Base-by-base conservation (phyloP, 2,888 invertebrate genomes). In the Eudasyphora cyanicolor region DNA sequence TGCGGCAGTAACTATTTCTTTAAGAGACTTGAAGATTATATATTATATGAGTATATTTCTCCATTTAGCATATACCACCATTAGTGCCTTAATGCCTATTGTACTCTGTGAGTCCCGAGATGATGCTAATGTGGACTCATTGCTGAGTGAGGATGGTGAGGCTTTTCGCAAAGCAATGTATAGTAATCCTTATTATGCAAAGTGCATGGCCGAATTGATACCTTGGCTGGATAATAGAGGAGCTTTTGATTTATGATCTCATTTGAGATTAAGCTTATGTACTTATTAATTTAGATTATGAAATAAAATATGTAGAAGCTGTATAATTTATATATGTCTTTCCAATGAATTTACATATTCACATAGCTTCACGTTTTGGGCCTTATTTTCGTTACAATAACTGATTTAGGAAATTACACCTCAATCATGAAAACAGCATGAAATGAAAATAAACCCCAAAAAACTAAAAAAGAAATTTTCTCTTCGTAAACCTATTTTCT, bases 181-280 rank as follows among this genome's bases (percentile, higher is more conserved):
- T 45, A 80, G 29, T 14, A 89, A 86, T 76, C 75, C 73, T 0
- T 85, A 84, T 8, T 86, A 88, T 70, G 86, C 88, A 0, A 75
- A 86, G 8, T 88, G 88, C 77, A 86, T 88, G 24, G n/a, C n/a
- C 87, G 86, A 54, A 67, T 87, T 91, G 35, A 64, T 91, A 1
- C 90, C 90, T 12, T 91, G 90, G 89, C 87, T 89, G 6, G 79
- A 88, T 49, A 86, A 87, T 76, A 88, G 89, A 0, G 91, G 91
- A 0, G 78, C 87, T 0, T 89, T 91, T 80, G 87, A 88, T 60
- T 29, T 75, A 60, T 67, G 24, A 27, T 74, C 12, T 79, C 19
- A 14, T 45, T 5, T 45, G 14, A 45, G n/a, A 45, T 45, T 14
- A 45, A 45, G 3, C n/a, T 45, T 8, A 45, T 8, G 3, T 3